Evolutionary conservation across 1,140 invertebrate genomes (phyloP).

Genomic region (Leptinotarsa defecta): DNA sequence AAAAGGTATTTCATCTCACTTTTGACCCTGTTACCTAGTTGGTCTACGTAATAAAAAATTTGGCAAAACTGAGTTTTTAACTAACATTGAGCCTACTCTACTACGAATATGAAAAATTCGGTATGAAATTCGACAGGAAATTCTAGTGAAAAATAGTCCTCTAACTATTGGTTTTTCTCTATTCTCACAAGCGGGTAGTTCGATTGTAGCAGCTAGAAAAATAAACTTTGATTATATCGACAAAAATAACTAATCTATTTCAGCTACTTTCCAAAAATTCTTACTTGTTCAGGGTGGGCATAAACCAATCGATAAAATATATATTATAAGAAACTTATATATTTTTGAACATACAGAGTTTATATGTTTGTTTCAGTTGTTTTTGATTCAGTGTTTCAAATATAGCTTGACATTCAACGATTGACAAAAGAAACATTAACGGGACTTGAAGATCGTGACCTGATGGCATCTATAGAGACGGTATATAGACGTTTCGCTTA

Average conservation of each 20-base stretch:
- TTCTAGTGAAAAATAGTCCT: conserved; percentile 26
- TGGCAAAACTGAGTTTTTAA: background rate
- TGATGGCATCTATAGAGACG: no score
- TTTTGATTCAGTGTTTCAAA: no score
- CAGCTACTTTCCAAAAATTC: conserved; percentile 16
- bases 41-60: no score
- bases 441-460: no score
- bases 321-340: no score
- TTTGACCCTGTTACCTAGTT: no score
- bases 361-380: no score
- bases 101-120: conserved; percentile 6
- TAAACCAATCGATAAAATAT: conserved; percentile 17
- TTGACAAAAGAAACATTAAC: no score
- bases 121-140: conserved; percentile 3
- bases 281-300: conserved; percentile 18
- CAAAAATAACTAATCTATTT: conserved; percentile 13
- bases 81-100: conserved; percentile 15
- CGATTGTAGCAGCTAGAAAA: conserved; percentile 74
- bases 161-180: conserved; percentile 27
- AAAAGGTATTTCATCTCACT: no score
- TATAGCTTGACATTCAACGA: no score
- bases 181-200: conserved; percentile 68
- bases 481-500: no score
- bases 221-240: conserved; percentile 41
- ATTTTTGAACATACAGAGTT: no score